phyloP scores from a whole-genome alignment of 2,797 vertebrate species.

The Propithecus perrieri region DNA sequence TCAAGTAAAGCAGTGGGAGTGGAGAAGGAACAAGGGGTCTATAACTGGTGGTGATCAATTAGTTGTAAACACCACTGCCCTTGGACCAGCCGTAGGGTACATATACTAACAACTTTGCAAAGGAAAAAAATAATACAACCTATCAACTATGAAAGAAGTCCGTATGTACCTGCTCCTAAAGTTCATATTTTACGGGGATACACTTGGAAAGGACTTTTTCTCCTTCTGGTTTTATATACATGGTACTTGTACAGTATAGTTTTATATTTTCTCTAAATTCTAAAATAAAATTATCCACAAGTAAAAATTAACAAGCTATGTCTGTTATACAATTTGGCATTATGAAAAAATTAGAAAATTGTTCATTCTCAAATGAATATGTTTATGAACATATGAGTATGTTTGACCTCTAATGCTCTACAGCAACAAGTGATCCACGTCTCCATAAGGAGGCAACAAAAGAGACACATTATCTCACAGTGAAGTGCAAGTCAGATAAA shows the following conservation, averaged over 20 bases:
- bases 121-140: neutral
- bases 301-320: neutral
- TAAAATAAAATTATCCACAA: conserved; percentile 8
- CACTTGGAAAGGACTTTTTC: neutral
- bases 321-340: neutral
- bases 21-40: neutral
- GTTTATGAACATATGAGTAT: neutral
- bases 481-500: fast-evolving
- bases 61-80: neutral
- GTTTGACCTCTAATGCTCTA: neutral
- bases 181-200: neutral
- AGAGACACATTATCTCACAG: fast-evolving
- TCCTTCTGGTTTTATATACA: neutral
- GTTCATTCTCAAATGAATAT: neutral
- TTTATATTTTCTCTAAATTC: neutral
- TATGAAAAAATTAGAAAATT: neutral
- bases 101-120: neutral
- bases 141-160: neutral
- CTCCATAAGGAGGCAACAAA: neutral
- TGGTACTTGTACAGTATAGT: neutral
- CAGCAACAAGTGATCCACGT: neutral
- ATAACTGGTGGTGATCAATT: neutral
- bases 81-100: neutral
- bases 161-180: neutral
- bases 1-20: neutral